Evolutionary conservation across 2,888 invertebrate species (phyloP).

Genomic region (Mythimna vitellina): DNA sequence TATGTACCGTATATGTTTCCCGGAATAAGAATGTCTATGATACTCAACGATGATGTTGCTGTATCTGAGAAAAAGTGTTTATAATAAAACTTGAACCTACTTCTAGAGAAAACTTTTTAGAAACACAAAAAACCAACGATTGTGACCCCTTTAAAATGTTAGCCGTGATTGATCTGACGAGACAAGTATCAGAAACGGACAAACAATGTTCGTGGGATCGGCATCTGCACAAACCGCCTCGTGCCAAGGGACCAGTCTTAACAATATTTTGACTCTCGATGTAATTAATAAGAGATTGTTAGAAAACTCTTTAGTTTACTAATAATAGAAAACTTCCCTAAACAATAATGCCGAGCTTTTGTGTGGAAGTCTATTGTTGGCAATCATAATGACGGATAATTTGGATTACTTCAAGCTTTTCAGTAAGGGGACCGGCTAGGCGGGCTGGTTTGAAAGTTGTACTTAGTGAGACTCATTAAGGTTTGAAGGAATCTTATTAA

Average conservation of each 20-base stretch:
- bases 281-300: slow-evolving; percentile 52
- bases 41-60: no score
- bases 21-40: no score
- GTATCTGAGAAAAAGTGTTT: no score
- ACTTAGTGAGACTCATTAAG: slow-evolving; percentile 16
- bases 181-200: no score
- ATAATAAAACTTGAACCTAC: no score
- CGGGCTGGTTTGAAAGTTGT: slow-evolving; percentile 11
- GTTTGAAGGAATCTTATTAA: slow-evolving; percentile 28
- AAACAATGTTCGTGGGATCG: background rate
- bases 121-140: no score
- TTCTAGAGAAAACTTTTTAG: no score
- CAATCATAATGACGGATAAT: slow-evolving; percentile 32
- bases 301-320: slow-evolving; percentile 34
- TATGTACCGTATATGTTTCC: no score
- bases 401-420: slow-evolving; percentile 30
- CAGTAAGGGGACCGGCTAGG: slow-evolving; percentile 3
- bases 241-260: background rate
- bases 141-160: no score
- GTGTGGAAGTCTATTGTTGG: slow-evolving; percentile 47
- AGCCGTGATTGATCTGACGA: no score
- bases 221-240: background rate
- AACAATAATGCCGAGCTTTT: slow-evolving; percentile 47
- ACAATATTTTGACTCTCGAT: slow-evolving; percentile 13
- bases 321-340: slow-evolving; percentile 49